Evolutionary conservation across 2,797 vertebrate genomes (phyloP), one percentile per base, ranked within the genome.

Genomic region (Channallabes apus): DNA sequence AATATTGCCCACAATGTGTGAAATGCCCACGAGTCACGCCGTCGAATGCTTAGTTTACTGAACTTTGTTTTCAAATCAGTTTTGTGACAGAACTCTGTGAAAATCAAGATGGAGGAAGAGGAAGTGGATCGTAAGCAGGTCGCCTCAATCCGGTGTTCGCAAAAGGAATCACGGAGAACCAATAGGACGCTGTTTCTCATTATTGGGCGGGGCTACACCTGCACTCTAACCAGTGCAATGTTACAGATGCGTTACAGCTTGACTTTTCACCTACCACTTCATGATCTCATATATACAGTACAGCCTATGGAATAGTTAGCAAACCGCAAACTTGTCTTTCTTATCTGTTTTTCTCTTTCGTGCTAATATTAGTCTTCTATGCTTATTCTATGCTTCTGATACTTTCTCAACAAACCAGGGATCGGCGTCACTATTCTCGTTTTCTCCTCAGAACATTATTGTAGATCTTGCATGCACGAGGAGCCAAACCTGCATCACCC

Each of bases 341-440:
- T 18, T 78, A 22, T 2, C 76, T 61, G 56, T 7, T 22, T 20
- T 24, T 9, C 27, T 59, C 75, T 58, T 78, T 7, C 56, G 7
- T 78, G 24, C 29, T 61, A 61, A 59, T 18, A 3, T 18, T 18
- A 32, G 54, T n/a, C 7, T n/a, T n/a, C n/a, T n/a, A n/a, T n/a
- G n/a, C n/a, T n/a, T n/a, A n/a, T 38, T 1, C 29, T 38, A 3
- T 79, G 4, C 17, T 61, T 38, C n/a, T 29, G 58, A 91, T 90
- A 91, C 59, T 91, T 94, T 92, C 92, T 92, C 90, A 81, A 88
- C 86, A 54, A 89, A 90, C 92, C 90, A 67, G 32, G 29, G 0
- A 15, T 35, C 24, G 3, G 6, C 12, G 4, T 71, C 56, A 0
- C 24, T n/a, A 11, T 4, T 59, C 15, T 17, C 61, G 24, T 17